phyloP scores from a whole-genome alignment of 2,113 vertebrate genomes.

The Lepus americanus region DNA sequence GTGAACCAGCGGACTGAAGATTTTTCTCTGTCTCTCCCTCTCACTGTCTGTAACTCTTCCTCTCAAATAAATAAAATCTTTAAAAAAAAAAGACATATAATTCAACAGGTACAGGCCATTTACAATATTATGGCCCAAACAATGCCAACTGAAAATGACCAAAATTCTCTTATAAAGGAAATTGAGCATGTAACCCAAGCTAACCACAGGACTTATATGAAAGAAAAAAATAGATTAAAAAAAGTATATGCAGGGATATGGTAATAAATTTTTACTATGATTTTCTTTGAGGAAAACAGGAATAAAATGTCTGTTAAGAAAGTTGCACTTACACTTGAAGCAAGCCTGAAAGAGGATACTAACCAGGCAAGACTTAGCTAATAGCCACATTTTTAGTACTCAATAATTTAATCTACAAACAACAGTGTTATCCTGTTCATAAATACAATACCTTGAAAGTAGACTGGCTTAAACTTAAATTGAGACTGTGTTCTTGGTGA shows the following conservation, averaged over 20 bases:
- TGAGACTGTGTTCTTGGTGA: not conserved
- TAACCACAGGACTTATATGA: not conserved
- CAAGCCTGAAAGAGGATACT: conserved; percentile 1
- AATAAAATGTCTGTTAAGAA: not conserved
- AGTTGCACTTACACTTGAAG: not conserved
- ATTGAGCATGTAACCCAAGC: not conserved
- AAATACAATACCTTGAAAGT: conserved; percentile 41
- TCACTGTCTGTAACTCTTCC: too few species aligned
- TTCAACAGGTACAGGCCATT: not conserved
- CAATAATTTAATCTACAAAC: not conserved
- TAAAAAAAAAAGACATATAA: not conserved
- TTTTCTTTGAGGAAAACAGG: conserved; percentile 1
- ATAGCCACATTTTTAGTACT: not conserved
- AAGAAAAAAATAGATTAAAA: not conserved
- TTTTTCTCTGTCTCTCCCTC: too few species aligned
- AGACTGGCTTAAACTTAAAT: conserved; percentile 40
- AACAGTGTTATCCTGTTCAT: not conserved
- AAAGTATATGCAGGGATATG: not conserved
- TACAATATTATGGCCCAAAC: conserved; percentile 8
- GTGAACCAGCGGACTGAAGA: too few species aligned
- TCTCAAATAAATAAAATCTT: too few species aligned
- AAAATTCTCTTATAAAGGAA: conserved; percentile 48
- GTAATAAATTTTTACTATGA: conserved; percentile 20
- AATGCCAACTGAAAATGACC: conserved; percentile 2
- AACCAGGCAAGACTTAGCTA: not conserved